Evolutionary conservation across 2,888 invertebrate genomes (phyloP), one percentile per base, ranked within the genome.

Genomic region (Aporophyla lueneburgensis): DNA sequence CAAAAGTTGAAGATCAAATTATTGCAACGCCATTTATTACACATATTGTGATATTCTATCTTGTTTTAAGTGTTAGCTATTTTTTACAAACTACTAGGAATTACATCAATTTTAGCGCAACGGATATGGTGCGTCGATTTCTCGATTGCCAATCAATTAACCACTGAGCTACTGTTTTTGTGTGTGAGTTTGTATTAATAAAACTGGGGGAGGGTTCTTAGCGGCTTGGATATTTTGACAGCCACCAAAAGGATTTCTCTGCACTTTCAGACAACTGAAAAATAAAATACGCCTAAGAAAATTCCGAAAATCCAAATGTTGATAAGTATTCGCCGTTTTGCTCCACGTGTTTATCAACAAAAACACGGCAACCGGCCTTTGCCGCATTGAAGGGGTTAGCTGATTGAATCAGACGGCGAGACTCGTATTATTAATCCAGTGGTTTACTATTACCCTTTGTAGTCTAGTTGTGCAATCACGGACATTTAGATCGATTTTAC

Each of bases 381-480:
- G 65, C 65, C 63, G 68, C 75, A 79, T 82, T 84, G 75, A 78
- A 68, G n/a, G 71, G 72, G 83, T 73, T 66, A 67, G 70, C 69
- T 58, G 68, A 74, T 74, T 83, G 80, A 67, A 68, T 74, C 81
- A 83, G 53, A 53, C 62, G 71, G 21, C 56, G 51, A 61, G 59
- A 62, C 62, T 71, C 53, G 33, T 61, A 76, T 66, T 80, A 67
- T 67, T 80, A 69, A 68, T 78, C 77, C 73, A 65, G 62, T 81
- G 46, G 61, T 75, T 78, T 71, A 72, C 27, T 71, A 66, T 72
- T 59, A 59, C 53, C 70, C 80, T 74, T 82, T 82, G 85, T 80
- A 75, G 75, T 84, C 71, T 69, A 56, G 71, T 85, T 85, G 68
- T 70, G 46, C 70, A 83, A 75, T 76, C 67, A 73, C 43, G 70